Evolutionary conservation across 2,888 invertebrate genomes (phyloP), one percentile per base, ranked within the genome.

Genomic region (Diachrysia chrysitis): DNA sequence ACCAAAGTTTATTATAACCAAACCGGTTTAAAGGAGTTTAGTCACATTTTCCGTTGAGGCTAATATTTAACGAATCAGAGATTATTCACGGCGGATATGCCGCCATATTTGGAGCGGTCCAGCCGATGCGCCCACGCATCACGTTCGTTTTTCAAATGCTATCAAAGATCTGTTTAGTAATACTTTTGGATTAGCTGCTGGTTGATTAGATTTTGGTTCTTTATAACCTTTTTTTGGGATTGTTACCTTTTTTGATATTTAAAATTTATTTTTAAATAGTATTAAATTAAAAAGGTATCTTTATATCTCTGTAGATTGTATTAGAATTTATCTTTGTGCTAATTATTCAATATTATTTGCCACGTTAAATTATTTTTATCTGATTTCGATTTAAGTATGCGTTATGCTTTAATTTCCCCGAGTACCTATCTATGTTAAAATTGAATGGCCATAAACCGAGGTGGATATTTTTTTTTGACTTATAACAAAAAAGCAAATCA

Each of bases 111-210:
- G 87, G 89, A 63, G 69, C 65, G 79, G 67, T 59, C 79, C 69
- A 76, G 76, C 71, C 66, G 76, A 75, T 79, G 79, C 85, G 83
- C 90, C 90, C 78, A 90, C 90, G 84, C 83, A 72, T 14, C 85
- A 84, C 81, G 75, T 79, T 72, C 70, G 76, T 82, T 83, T 85
- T 75, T 73, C 75, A 66, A 73, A 68, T n/a, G n/a, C n/a, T n/a
- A n/a, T 70, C 16, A 6, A 25, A 29, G 59, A n/a, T n/a, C 53
- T 69, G 57, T 58, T 69, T 46, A n/a, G 35, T 55, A 62, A 32
- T 55, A 60, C 57, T 51, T 35, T 57, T 19, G 19, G 7, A 16
- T 25, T 51, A 19, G 19, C 32, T 2, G 23, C 29, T 58, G 60
- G 21, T 59, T 21, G n/a, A 29, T 23, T 9, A 10, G 7, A 10